Evolutionary conservation across 64 coral and sea anemone genomes (phyloP), one percentile per base, ranked within the genome.

Genomic region (Porites lutea): DNA sequence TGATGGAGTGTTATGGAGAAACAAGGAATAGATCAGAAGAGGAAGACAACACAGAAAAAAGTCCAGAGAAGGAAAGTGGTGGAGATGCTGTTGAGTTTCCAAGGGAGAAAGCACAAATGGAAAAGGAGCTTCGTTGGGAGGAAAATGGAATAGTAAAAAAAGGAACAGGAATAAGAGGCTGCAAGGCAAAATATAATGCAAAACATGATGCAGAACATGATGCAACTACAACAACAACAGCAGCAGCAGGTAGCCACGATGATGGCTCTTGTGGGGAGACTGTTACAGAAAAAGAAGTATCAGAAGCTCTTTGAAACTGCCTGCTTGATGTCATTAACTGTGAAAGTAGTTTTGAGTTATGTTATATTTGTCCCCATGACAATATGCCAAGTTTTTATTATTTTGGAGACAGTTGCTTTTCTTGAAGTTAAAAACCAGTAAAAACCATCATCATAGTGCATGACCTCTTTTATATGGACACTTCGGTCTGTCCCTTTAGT

Each of bases 11-110:
- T 71, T 86, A 50, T 86, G 83, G 83, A 14, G 83, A 86, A 44
- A 71, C 82, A 68, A 86, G 44, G 49, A 86, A 86, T 71, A 71
- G 60, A 52, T 68, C 23, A 71, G 83, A 65, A 86, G 83, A 44
- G 52, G 83, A 86, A 47, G 60, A 44, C 16, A 48, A 86, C 71
- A 43, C 70, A 60, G 86, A 19, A 0, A 72, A 46, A 88, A 52
- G 10, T 6, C 22, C 74, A 59, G 13, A 13, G 21, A 19, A 88
- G 52, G 27, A 52, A 55, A 52, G 21, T 88, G 70, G 86, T 59
- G 43, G 75, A 18, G 71, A 88, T 43, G 86, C 70, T 18, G n/a
- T 88, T 27, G 86, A 75, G 19, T 52, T 54, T 52, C 55, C 55
- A 51, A 78, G 55, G 75, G 48, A 48, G 55, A 78, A 78, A 20